Evolutionary conservation across 2,797 vertebrate species (phyloP).

Genomic region (Mormyrus proboscirostris): DNA sequence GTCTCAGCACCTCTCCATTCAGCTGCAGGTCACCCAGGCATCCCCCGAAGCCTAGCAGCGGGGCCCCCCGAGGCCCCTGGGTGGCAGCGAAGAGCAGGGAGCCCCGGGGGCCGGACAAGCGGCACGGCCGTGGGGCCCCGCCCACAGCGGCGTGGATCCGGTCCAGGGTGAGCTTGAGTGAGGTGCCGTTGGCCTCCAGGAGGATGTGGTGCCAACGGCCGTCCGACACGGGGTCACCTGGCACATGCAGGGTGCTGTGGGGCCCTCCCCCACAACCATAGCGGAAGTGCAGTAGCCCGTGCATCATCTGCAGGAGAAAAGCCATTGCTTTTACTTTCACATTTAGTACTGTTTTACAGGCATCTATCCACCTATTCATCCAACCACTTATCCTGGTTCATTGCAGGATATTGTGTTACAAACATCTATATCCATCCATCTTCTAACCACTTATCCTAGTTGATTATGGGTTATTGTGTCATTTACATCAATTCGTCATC

Average conservation of each 20-base stretch:
- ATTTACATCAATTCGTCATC: not conserved
- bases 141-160: slow-evolving; percentile 42
- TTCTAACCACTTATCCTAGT: not conserved
- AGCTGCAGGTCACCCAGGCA: slow-evolving; percentile 74
- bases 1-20: slow-evolving; percentile 62
- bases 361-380: not conserved
- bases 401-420: not conserved
- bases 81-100: slow-evolving; percentile 68
- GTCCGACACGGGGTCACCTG: slow-evolving; percentile 57
- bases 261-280: slow-evolving; percentile 63
- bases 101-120: slow-evolving; percentile 46
- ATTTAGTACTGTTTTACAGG: not conserved
- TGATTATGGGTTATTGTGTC: not conserved
- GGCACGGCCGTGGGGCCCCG: slow-evolving; percentile 58
- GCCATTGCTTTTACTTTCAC: not conserved
- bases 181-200: slow-evolving; percentile 67
- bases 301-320: slow-evolving; percentile 59
- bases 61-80: not conserved
- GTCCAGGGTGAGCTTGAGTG: slow-evolving; percentile 67
- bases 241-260: slow-evolving; percentile 51
- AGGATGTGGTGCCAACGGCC: slow-evolving; percentile 72
- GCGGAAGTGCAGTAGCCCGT: slow-evolving; percentile 65
- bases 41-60: slow-evolving; percentile 63
- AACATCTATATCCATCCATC: not conserved
- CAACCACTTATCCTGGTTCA: not conserved